Conservation (phyloP, 2,888 invertebrate genomes). For the Chalcis sispes region DNA sequence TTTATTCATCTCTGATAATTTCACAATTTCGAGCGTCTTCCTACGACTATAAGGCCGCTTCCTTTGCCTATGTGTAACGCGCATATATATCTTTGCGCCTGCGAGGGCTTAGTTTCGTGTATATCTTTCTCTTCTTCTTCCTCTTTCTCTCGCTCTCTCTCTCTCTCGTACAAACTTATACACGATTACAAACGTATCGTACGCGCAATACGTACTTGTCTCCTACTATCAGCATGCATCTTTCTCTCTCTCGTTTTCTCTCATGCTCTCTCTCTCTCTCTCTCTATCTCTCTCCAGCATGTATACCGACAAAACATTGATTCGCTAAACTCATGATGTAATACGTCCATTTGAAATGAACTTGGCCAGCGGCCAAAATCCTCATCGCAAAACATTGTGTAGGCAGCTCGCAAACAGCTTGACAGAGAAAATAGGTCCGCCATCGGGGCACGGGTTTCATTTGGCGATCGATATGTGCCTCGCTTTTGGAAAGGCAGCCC, state of each 20-base stretch:
- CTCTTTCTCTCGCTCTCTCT: too few species aligned
- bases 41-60: too few species aligned
- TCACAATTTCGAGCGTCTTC: too few species aligned
- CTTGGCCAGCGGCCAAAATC: conserved; percentile 70
- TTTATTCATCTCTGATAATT: conserved; percentile 2
- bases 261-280: background rate
- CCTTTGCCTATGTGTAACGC: too few species aligned
- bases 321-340: conserved; percentile 74
- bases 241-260: background rate
- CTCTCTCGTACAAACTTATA: background rate
- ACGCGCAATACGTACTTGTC: background rate
- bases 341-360: conserved; percentile 74
- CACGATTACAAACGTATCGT: background rate
- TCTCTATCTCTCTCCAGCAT: background rate
- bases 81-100: too few species aligned
- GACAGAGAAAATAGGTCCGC: conserved; percentile 71
- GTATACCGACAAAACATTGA: conserved; percentile 70
- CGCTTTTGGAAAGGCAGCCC: conserved; percentile 62
- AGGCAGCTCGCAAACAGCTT: conserved; percentile 67
- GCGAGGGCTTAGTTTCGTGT: too few species aligned
- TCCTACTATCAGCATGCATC: background rate
- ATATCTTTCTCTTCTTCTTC: too few species aligned
- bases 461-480: conserved; percentile 49
- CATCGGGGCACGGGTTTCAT: conserved; percentile 59
- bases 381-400: conserved; percentile 60